Evolutionary conservation across 2,113 vertebrate species (phyloP).

Genomic region (Vulpes ferrilata): DNA sequence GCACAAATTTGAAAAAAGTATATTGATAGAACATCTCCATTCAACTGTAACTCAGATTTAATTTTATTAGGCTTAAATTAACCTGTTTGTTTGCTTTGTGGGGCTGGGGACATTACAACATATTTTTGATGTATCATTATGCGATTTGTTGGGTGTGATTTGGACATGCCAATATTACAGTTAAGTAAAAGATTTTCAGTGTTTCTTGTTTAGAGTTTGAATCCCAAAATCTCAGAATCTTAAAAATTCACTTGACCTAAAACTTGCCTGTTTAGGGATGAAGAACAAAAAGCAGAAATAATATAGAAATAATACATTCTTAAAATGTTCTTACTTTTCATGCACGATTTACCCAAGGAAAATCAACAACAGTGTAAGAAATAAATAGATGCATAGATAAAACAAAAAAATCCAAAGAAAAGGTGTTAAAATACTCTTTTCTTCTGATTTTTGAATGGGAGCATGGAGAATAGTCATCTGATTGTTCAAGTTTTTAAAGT

Average conservation of each 20-base stretch:
- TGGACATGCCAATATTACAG: neutral
- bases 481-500: neutral
- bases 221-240: neutral
- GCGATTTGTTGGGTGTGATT: neutral
- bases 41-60: neutral
- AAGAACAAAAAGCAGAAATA: neutral
- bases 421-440: neutral
- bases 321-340: neutral
- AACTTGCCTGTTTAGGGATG: neutral
- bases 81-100: neutral
- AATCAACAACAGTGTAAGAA: neutral
- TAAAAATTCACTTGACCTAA: neutral
- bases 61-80: neutral
- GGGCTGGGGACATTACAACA: accelerated
- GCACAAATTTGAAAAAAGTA: neutral
- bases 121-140: neutral
- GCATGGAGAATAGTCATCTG: neutral
- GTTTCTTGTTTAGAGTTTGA: neutral
- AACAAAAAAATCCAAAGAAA: neutral
- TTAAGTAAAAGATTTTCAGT: neutral
- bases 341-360: neutral
- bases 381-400: neutral
- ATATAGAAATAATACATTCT: neutral
- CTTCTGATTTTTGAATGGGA: neutral
- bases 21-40: neutral